Evolutionary conservation across 2,888 invertebrate genomes (phyloP).

Genomic region (Falcaria lacertinaria): DNA sequence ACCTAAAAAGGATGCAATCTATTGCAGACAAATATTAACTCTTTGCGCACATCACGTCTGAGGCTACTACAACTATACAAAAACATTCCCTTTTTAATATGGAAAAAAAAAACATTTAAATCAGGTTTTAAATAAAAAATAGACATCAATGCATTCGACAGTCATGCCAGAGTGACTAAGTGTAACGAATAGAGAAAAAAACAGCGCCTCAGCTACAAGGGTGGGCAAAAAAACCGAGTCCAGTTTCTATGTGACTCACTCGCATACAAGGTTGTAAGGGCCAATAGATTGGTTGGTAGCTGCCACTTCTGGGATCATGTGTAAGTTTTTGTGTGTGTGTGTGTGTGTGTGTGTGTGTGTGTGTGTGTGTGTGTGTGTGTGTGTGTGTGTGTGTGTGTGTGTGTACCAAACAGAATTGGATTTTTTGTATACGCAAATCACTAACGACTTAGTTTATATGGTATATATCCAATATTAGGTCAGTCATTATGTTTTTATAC

Average conservation of each 20-base stretch:
- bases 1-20: too few species aligned
- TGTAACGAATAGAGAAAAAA: slow-evolving; percentile 29
- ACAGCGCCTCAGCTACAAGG: slow-evolving; percentile 31
- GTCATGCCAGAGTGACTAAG: slow-evolving; percentile 42
- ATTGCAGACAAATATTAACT: too few species aligned
- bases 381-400: slow-evolving; percentile 14
- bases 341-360: slow-evolving; percentile 14
- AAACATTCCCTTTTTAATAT: too few species aligned
- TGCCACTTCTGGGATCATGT: slow-evolving; percentile 32
- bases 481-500: too few species aligned
- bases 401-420: slow-evolving; percentile 6
- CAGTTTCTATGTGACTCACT: slow-evolving; percentile 48
- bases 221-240: slow-evolving; percentile 28
- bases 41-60: too few species aligned
- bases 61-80: too few species aligned
- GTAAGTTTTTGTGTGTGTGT: slow-evolving; percentile 17
- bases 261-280: slow-evolving; percentile 42
- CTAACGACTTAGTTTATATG: background rate
- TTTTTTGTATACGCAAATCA: background rate
- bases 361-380: slow-evolving; percentile 13
- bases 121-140: background rate
- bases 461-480: too few species aligned
- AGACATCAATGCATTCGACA: slow-evolving; percentile 6
- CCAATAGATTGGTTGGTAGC: slow-evolving; percentile 36
- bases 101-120: too few species aligned